Evolutionary conservation across 2,113 vertebrate genomes (phyloP), one percentile per base, ranked within the genome.

Genomic region (Arizona elegans): DNA sequence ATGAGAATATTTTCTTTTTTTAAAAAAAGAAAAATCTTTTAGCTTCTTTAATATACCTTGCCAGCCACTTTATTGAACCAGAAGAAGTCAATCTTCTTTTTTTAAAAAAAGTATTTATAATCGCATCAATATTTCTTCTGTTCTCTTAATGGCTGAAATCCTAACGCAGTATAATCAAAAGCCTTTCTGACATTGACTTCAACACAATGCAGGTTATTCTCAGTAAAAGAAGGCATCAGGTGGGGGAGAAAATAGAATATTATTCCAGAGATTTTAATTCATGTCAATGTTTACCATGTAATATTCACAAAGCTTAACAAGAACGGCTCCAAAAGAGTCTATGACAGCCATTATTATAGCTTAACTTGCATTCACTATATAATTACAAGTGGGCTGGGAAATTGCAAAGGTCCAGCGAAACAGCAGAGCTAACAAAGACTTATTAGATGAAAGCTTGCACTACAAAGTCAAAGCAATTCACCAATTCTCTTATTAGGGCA

Each of bases 301-400:
- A 4, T 70, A 88, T 89, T 92, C 94, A 92, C 58, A 85, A 89
- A 94, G 94, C 70, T 94, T 89, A 94, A 85, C 29, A 93, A 95
- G 96, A 95, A 95, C 90, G n/a, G 93, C 47, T 96, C 95, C 70
- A 96, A 65, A 91, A 94, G 75, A 23, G 90, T 91, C 93, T n/a
- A 85, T 97, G 91, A 96, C 95, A 96, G 92, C 92, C 95, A 93
- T 56, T 97, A 92, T 96, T 95, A 91, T 94, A 96, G 62, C 52
- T 88, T 95, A 93, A 94, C 59, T 88, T 95, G 58, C 91, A 92
- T 97, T 94, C 94, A 93, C 92, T 92, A 33, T 95, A 88, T 91
- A 96, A 93, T 97, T 97, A 97, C 58, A 47, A 38, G 92, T 54
- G 33, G 33, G 11, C 23, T 50, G 33, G 17, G 93, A 95, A 92